Evolutionary conservation across 1,140 invertebrate species (phyloP), one percentile per base, ranked within the genome.

Genomic region (Araneus ventricosus): DNA sequence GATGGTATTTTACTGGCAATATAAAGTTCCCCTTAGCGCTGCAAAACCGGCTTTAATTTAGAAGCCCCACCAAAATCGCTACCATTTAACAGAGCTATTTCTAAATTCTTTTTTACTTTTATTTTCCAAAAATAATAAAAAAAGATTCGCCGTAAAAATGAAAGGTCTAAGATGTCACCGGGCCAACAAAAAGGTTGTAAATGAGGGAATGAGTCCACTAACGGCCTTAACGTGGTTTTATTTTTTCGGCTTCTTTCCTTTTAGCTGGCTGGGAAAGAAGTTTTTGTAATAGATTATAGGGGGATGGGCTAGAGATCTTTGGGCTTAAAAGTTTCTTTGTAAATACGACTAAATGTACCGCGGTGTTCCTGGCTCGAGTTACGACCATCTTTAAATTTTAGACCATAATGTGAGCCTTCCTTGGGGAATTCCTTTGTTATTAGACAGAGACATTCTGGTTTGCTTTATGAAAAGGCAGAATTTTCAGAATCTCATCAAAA

Each of bases 1-100:
- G 89, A 84, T 84, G 80, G 89, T 61, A 91, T 91, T 91, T 91
- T 82, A 91, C 79, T 91, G 79, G 89, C 89, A 27, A 91, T 91
- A 91, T 91, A 91, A 91, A 91, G 52, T 82, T 84, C 80, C 82
- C 75, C 89, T 24, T 30, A 57, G 17, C 70, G 30, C 39, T 34
- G 67, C 39, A 88, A 67, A 70, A 67, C 61, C 20, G 45, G 89
- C 80, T 91, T 91, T 91, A 91, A 91, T 91, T 91, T 91, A 91
- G 89, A 91, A 89, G 41, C 67, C 37, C 70, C 20, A 22, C 88
- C 41, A 89, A 89, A 89, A 89, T 89, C 67, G 67, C 88, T 79
- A 41, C 88, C 88, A 79, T 89, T 89, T 89, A 89, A 89, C 88
- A 79, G 67, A 79, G 88, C 88, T 30, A 82, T 82, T 82, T 41